Evolutionary conservation across 2,797 vertebrate species (phyloP).

Genomic region (Rhabdomys pumilio): DNA sequence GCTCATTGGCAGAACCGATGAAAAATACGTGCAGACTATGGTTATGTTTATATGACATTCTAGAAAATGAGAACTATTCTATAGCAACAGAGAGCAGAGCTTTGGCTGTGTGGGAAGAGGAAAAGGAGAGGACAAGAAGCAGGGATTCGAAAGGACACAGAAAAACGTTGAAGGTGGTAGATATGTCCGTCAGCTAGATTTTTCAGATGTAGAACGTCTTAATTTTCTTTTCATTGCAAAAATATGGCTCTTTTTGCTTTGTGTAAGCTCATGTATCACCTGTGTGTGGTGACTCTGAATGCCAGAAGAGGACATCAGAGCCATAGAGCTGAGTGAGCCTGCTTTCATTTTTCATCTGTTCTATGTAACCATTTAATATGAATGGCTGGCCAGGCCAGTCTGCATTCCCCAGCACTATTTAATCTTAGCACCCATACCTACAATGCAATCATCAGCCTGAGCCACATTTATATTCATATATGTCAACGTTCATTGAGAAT

Average conservation of each 20-base stretch:
- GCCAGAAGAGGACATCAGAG: not conserved
- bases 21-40: not conserved
- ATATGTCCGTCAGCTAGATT: not conserved
- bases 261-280: not conserved
- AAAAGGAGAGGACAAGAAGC: not conserved
- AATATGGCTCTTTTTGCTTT: no score
- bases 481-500: not conserved
- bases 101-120: not conserved
- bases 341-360: not conserved
- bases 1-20: not conserved
- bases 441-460: not conserved
- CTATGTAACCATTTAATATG: not conserved
- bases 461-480: not conserved
- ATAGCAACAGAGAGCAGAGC: not conserved
- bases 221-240: not conserved
- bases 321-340: not conserved
- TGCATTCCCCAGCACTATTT: fast-evolving
- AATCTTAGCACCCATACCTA: not conserved
- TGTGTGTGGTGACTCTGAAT: not conserved
- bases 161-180: not conserved
- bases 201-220: not conserved
- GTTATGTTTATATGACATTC: not conserved
- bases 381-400: not conserved
- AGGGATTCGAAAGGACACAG: not conserved
- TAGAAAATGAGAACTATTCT: not conserved